Evolutionary conservation across 2,888 invertebrate genomes (phyloP).

Genomic region (Buathra laborator): DNA sequence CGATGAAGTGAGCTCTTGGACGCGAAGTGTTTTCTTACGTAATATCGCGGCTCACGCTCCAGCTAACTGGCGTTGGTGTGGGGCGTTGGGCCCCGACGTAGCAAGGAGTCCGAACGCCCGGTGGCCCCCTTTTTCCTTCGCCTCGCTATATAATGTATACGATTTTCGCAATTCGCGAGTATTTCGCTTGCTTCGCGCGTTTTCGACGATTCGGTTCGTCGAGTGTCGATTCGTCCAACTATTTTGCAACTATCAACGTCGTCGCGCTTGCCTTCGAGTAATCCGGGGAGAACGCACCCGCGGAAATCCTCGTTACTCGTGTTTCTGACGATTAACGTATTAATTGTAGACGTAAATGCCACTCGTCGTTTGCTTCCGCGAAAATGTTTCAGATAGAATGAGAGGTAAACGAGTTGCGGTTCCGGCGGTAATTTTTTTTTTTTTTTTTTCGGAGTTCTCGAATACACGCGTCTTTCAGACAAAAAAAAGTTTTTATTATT

Average conservation of each 20-base stretch:
- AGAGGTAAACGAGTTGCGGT: background rate
- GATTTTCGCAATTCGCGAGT: constrained; percentile 81
- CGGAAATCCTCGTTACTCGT: background rate
- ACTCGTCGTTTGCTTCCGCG: background rate
- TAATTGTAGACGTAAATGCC: background rate
- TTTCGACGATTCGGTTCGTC: constrained; percentile 73
- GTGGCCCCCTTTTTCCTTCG: constrained; percentile 78
- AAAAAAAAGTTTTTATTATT: too few relatives aligned
- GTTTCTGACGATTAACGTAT: constrained; percentile 4
- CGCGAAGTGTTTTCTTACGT: constrained; percentile 60
- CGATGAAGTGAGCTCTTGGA: constrained; percentile 61
- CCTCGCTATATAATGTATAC: constrained; percentile 77
- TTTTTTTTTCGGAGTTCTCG: too few relatives aligned
- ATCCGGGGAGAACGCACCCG: background rate
- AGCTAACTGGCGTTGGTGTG: constrained; percentile 16
- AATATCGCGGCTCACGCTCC: constrained; percentile 40
- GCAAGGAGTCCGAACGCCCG: constrained; percentile 8
- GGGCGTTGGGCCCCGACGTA: constrained; percentile 30
- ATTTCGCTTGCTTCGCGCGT: constrained; percentile 82
- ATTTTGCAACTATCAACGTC: constrained; percentile 66
- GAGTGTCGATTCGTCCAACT: constrained; percentile 54
- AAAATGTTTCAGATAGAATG: background rate
- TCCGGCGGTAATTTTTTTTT: too few relatives aligned
- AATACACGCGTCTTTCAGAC: too few relatives aligned
- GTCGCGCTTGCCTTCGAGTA: background rate